Conservation (phyloP, 2,113 vertebrate species). For the Taurulus bubalis region DNA sequence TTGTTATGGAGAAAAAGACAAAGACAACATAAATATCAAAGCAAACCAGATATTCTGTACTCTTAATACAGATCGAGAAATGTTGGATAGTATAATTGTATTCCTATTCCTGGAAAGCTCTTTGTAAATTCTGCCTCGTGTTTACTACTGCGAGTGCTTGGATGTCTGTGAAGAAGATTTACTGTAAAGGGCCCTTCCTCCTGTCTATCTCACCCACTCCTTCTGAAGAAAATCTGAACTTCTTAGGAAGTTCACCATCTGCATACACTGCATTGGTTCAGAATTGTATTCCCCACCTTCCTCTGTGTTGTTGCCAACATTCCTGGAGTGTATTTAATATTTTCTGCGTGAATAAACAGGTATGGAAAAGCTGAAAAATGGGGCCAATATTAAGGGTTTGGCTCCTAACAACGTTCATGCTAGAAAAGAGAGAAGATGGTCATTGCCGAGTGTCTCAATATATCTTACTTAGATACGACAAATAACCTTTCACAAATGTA, state of each 20-base stretch:
- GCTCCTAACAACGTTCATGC: not conserved
- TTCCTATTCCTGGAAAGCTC: not conserved
- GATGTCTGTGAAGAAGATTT: not conserved
- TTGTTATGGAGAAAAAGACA: not conserved
- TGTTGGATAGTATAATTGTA: not conserved
- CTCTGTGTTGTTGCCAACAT: constrained; percentile 3
- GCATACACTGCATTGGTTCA: not conserved
- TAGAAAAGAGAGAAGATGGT: not conserved
- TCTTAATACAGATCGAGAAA: not conserved
- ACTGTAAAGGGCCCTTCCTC: not conserved
- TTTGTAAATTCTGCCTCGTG: not conserved
- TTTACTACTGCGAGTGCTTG: not conserved
- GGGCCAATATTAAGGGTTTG: not conserved
- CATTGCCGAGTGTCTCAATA: not conserved
- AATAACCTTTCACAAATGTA: not conserved
- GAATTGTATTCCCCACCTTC: not conserved
- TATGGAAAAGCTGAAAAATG: not conserved
- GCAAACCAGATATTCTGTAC: not conserved
- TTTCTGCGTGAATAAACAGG: not conserved
- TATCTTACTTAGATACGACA: not conserved
- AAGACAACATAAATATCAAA: constrained; percentile 11
- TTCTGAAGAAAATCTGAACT: constrained; percentile 88
- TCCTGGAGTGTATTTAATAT: not conserved
- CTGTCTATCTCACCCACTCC: constrained; percentile 86
- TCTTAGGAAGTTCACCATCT: constrained; percentile 84